A percentile compares a stretch with the other conserved stretches of the same genome.
Evolutionary conservation across 1,140 invertebrate genomes (phyloP).

Genomic region (Hetaerina americana): DNA sequence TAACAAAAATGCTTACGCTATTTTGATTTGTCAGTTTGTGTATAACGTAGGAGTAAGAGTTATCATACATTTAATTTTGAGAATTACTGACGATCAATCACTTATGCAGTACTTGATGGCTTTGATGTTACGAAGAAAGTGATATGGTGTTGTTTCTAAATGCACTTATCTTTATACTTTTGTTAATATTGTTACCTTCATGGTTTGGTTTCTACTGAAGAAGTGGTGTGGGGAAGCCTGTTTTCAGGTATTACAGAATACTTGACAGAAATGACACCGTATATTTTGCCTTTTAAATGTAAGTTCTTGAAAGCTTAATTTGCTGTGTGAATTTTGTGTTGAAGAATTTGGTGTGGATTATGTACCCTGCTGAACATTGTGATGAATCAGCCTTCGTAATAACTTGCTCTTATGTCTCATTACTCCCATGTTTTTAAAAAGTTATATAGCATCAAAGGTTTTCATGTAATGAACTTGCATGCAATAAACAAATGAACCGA

Average conservation of each 20-base stretch:
- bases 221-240: neutral
- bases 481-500: neutral
- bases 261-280: neutral
- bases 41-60: neutral
- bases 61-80: neutral
- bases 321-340: neutral
- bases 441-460: neutral
- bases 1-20: neutral
- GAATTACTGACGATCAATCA: neutral
- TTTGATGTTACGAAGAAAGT: neutral
- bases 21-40: neutral
- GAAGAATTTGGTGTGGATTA: neutral
- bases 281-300: neutral
- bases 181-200: neutral
- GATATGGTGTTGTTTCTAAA: neutral
- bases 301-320: neutral
- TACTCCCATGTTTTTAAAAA: neutral
- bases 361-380: neutral
- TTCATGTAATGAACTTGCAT: neutral
- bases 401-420: neutral
- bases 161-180: neutral
- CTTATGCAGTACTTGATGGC: neutral
- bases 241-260: neutral
- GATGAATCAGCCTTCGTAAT: neutral
- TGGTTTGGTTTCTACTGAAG: neutral